Base-by-base conservation (phyloP, 2,113 vertebrate genomes). In the Amazona vittata region DNA sequence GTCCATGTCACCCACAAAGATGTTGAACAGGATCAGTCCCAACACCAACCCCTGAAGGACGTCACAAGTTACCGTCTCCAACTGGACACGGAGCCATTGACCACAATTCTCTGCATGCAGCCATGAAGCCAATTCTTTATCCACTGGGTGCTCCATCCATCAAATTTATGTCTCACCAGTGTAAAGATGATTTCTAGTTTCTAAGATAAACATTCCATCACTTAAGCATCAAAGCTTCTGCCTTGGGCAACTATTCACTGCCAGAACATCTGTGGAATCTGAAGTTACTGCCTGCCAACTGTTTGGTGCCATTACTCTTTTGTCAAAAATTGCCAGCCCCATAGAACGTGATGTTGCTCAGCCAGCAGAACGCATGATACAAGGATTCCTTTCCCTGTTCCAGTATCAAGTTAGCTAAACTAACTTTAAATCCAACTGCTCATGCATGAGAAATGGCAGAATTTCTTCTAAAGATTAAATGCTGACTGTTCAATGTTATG, bases 161-260 rank as follows among this genome's bases (percentile, higher is more conserved):
- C 33, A 35, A 59, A 59, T 35, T 35, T 35, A 59, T 15, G 33
- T 59, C 57, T 59, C 57, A 59, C 33, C 57, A 24, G 33, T 59
- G 14, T 35, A 59, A 21, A 59, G 57, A 59, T 21, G 35, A 59
- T 59, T 59, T 59, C 57, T 35, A 35, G n/a, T 39, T 82, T 68
- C 85, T 33, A 62, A 74, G 63, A 74, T 44, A 83, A 94, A 77
- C 29, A 43, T 78, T 83, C 43, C 15, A 25, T 43, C 83, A 75
- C 11, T 63, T 47, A 20, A 73, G 47, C 60, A 93, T 49, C 92
- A 77, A 75, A 81, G 16, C 11, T 74, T 64, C 37, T 74, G 75
- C 93, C 90, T 67, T 67, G 43, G 71, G 85, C 84, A 85, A 65
- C 41, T 31, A 7, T 53, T 83, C 37, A 44, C 33, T 94, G 85